Base-by-base conservation (phyloP, 1,140 invertebrate species). In the Elysia chlorotica region DNA sequence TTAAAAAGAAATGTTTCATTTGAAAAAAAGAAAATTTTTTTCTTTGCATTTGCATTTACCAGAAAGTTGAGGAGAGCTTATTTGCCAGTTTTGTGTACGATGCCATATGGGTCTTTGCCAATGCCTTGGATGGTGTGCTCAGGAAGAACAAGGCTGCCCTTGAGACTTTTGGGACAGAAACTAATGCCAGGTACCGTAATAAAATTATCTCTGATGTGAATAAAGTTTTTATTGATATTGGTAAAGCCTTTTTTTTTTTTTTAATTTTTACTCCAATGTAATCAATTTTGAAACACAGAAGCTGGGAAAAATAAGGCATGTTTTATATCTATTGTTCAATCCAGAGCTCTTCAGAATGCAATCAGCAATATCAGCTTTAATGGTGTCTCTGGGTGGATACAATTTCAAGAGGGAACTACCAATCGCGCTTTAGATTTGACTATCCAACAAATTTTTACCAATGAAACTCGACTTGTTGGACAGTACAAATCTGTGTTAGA, bases 1-100 rank as follows among this genome's bases (percentile, higher is more conserved):
- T n/a, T n/a, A n/a, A n/a, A n/a, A n/a, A n/a, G n/a, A n/a, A n/a
- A n/a, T n/a, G n/a, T n/a, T n/a, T n/a, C n/a, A n/a, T n/a, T n/a
- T n/a, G n/a, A n/a, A n/a, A n/a, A n/a, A n/a, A n/a, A n/a, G n/a
- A n/a, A n/a, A n/a, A n/a, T n/a, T n/a, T n/a, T n/a, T n/a, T n/a
- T n/a, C n/a, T n/a, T n/a, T n/a, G n/a, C n/a, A n/a, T n/a, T n/a
- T n/a, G n/a, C n/a, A n/a, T n/a, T n/a, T 78, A 74, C 10, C 69
- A 83, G 87, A 28, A 90, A 89, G 71, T 80, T 36, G 78, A 82
- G 61, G 76, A 76, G 28, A 83, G 77, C 35, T 87, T 90, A 62
- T 95, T 93, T 85, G 93, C 91, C 10, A 92, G 93, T 0, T 95
- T 92, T 82, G 89, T 89, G 0, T 95, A 95, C 83, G 94, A 96